phyloP scores from a whole-genome alignment of 1,140 invertebrate genomes.

The Hesperophylax magnus region DNA sequence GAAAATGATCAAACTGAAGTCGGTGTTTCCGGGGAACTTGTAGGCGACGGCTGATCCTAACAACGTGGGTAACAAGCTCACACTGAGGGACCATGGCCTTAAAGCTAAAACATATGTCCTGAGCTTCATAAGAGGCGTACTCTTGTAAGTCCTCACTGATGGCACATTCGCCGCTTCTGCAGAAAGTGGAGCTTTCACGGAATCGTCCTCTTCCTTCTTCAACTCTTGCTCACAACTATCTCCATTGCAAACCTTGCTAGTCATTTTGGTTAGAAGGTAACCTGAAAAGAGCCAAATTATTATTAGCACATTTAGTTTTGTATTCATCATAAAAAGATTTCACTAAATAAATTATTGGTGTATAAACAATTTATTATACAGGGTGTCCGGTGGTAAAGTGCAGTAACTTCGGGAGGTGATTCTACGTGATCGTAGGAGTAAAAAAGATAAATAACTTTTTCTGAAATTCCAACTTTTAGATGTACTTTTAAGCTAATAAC shows the following conservation, averaged over 20 bases:
- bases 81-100: constrained; percentile 93
- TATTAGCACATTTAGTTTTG: too few relatives aligned
- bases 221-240: constrained; percentile 16
- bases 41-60: constrained; percentile 90
- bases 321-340: too few relatives aligned
- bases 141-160: constrained; percentile 43
- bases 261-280: constrained; percentile 31
- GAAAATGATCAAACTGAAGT: constrained; percentile 85
- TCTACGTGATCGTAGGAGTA: too few relatives aligned
- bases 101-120: constrained; percentile 90
- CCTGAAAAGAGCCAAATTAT: too few relatives aligned
- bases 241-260: constrained; percentile 48
- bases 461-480: too few relatives aligned
- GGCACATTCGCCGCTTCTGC: constrained; percentile 5
- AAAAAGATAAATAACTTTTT: too few relatives aligned
- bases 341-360: too few relatives aligned
- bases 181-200: not conserved
- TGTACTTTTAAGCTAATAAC: too few relatives aligned
- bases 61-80: constrained; percentile 90
- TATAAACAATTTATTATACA: too few relatives aligned
- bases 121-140: constrained; percentile 82
- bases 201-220: constrained; percentile 18
- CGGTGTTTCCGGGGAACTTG: constrained; percentile 77
- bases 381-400: too few relatives aligned
- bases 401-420: too few relatives aligned